Evolutionary conservation across 1,140 invertebrate species (phyloP).

Genomic region (Saccostrea cuccullata): DNA sequence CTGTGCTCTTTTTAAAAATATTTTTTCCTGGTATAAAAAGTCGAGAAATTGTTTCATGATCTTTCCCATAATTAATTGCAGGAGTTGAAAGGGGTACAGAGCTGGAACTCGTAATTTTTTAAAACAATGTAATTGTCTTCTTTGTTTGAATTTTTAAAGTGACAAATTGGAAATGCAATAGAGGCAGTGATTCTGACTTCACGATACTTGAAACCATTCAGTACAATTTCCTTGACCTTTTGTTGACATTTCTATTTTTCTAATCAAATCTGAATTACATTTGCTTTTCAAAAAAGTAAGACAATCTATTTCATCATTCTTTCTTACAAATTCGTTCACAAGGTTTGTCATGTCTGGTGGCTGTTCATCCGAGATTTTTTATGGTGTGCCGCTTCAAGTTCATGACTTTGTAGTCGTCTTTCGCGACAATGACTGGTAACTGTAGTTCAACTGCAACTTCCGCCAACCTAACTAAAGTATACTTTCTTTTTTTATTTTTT

Average conservation of each 20-base stretch:
- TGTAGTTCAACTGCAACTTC: background rate
- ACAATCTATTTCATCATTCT: background rate
- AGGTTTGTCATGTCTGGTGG: background rate
- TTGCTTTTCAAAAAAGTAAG: slow-evolving; percentile 13
- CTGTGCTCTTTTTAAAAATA: slow-evolving; percentile 32
- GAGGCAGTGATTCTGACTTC: slow-evolving; percentile 14
- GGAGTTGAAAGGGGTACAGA: background rate
- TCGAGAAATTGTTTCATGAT: slow-evolving; percentile 7
- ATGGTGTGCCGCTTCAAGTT: background rate
- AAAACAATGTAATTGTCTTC: background rate
- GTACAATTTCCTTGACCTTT: background rate
- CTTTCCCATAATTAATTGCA: slow-evolving; percentile 17
- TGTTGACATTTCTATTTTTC: background rate
- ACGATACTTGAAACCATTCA: background rate
- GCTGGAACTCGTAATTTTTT: background rate
- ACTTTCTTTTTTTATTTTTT: no score
- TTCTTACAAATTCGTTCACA: background rate
- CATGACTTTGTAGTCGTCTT: background rate
- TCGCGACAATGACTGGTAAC: background rate
- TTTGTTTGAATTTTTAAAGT: slow-evolving; percentile 11
- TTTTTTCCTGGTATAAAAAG: slow-evolving; percentile 20
- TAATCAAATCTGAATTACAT: background rate
- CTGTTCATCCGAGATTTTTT: background rate
- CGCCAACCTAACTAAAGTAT: background rate
- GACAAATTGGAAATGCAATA: slow-evolving; percentile 22